These are phyloP conservation scores for Apostichopus leukothele DNA, from an alignment of 53 echinoderm and acorn worm species.

Conservation along the genomic window DNA sequence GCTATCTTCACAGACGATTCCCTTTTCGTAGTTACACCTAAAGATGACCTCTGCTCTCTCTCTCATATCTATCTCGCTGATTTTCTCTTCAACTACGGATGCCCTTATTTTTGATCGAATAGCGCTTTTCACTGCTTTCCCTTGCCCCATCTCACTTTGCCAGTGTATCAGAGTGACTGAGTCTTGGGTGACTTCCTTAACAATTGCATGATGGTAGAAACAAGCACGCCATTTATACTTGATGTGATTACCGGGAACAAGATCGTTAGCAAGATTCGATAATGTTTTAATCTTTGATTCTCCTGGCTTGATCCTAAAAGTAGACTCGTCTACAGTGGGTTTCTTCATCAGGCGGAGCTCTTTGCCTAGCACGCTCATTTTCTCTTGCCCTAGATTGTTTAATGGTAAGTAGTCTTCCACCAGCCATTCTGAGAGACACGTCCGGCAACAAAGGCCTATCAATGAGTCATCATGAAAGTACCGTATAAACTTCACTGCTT, in stretches of 20 bases:
- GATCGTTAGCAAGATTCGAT: background rate
- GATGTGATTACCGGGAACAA: constrained; percentile 3
- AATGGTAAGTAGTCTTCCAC: too few relatives aligned
- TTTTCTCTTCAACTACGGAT: background rate
- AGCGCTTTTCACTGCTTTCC: background rate
- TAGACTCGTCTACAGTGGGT: too few relatives aligned
- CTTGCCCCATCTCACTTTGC: background rate
- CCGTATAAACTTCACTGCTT: too few relatives aligned
- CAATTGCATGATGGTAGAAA: background rate
- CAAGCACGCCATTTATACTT: background rate
- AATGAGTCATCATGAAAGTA: too few relatives aligned
- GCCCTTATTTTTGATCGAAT: background rate
- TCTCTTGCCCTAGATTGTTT: too few relatives aligned
- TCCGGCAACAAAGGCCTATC: too few relatives aligned
- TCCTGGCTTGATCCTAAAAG: background rate
- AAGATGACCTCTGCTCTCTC: background rate
- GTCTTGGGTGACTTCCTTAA: background rate
- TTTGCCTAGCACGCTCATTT: too few relatives aligned
- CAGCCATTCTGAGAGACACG: too few relatives aligned
- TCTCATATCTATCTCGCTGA: background rate
- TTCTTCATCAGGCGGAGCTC: too few relatives aligned
- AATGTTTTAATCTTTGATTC: background rate
- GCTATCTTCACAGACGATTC: background rate
- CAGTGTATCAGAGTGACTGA: constrained; percentile 4
- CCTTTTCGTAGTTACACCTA: background rate